Conservation (phyloP, 2,797 vertebrate species). For the Psittacula derbiana region DNA sequence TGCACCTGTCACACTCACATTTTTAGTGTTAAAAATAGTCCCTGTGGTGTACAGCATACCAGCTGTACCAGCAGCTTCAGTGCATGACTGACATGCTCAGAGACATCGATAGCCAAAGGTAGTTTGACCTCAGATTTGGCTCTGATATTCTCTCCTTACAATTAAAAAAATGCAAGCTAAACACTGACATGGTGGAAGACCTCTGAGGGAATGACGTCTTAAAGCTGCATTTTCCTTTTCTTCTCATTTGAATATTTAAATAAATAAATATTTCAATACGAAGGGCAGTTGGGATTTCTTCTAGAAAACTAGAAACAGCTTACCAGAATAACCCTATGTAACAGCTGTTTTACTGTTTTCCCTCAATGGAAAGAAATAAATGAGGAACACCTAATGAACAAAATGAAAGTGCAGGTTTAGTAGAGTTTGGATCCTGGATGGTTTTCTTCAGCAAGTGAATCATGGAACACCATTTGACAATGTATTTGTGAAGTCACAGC, state of each 20-base stretch:
- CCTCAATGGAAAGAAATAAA: not conserved
- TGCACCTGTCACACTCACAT: constrained; percentile 63
- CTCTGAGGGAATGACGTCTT: not conserved
- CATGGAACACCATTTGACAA: not conserved
- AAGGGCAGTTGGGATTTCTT: not conserved
- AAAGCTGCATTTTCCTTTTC: not conserved
- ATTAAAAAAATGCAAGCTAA: not conserved
- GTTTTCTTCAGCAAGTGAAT: not conserved
- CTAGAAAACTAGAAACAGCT: not conserved
- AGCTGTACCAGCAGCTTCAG: constrained; percentile 40
- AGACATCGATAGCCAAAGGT: not conserved
- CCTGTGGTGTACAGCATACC: constrained; percentile 21
- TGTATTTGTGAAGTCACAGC: not conserved
- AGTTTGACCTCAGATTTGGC: constrained; percentile 1
- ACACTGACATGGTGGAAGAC: not conserved
- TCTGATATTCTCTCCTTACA: not conserved
- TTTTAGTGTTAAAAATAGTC: constrained; percentile 62
- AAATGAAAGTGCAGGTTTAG: not conserved
- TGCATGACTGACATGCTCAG: constrained; percentile 3
- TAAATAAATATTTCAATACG: not conserved
- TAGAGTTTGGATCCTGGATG: not conserved
- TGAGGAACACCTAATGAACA: not conserved
- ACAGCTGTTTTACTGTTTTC: not conserved
- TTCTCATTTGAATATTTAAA: not conserved
- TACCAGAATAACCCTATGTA: not conserved